Percentiles rank a stretch among this genome's conserved stretches.
These are phyloP conservation scores for Spondyliosoma cantharus DNA, from an alignment of 2,797 vertebrate genomes.

Conservation along the genomic window DNA sequence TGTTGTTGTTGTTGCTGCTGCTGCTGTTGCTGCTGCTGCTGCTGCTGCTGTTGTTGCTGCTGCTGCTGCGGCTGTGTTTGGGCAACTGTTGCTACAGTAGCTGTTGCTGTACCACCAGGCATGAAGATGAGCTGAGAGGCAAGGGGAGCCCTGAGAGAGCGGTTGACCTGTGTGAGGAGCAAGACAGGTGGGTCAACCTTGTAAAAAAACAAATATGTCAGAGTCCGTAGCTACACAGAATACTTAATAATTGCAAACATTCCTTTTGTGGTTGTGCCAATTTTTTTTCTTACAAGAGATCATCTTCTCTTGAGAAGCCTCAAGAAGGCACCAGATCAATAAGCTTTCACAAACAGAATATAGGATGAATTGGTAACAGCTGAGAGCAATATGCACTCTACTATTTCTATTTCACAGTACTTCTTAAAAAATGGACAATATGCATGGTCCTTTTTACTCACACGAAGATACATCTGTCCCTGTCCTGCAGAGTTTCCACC, in stretches of 20 bases:
- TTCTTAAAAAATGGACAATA: background rate
- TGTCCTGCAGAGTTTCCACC: slow-evolving; percentile 93
- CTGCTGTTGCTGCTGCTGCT: slow-evolving; percentile 66
- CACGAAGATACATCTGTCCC: slow-evolving; percentile 97
- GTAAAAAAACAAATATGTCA: background rate
- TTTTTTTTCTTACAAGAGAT: too few species aligned
- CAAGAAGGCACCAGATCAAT: background rate
- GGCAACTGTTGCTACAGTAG: slow-evolving; percentile 87
- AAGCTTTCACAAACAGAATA: background rate
- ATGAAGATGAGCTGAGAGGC: slow-evolving; percentile 98
- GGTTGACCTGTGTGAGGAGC: slow-evolving; percentile 81
- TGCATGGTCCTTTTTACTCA: slow-evolving; percentile 77
- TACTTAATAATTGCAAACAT: background rate
- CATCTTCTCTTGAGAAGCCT: background rate
- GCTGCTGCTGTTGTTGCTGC: slow-evolving; percentile 67
- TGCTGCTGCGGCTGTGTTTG: slow-evolving; percentile 82
- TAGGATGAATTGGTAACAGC: background rate
- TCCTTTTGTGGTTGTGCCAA: background rate
- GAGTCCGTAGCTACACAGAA: background rate
- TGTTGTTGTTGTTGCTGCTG: slow-evolving; percentile 81
- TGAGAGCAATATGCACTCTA: background rate
- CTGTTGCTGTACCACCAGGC: slow-evolving; percentile 95
- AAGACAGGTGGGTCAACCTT: slow-evolving; percentile 11
- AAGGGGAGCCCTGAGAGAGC: slow-evolving; percentile 89
- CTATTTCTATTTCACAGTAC: background rate